Evolutionary conservation across 2,797 vertebrate species (phyloP), one percentile per base, ranked within the genome.

Genomic region (Picus viridis): DNA sequence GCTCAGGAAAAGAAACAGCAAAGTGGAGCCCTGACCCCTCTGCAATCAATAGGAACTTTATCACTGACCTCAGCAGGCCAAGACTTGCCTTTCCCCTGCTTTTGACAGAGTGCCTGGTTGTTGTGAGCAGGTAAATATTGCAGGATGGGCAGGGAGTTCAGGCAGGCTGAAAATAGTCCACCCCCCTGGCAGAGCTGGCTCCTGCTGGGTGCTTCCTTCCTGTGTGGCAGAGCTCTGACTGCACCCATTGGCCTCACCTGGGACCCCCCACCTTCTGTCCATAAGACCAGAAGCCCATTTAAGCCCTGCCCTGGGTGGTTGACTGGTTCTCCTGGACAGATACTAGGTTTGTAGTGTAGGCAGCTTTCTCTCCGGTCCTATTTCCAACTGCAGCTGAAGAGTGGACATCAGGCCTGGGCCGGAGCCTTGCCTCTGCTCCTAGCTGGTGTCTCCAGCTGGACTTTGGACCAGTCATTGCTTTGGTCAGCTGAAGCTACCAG

Each of bases 41-140:
- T 57, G 80, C 88, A 91, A 88, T 70, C 49, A 89, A 76, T 7
- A 43, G 58, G 34, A 84, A 84, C 86, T 92, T 93, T 90, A 86
- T 90, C 91, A 82, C 54, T 94, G 91, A 84, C 57, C 83, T 74
- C 49, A 57, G 30, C 4, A 54, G 53, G 68, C 81, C 73, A 88
- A 72, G 93, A 54, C 19, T 32, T 57, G 36, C 79, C 51, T 75
- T 67, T 8, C 86, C 54, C 32, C 22, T 47, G 49, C 57, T 30
- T 63, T 88, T 79, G 56, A 78, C 78, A 61, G 56, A 78, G 10
- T 41, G 30, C 9, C 49, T 61, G 5, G 24, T 84, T 76, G 7
- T 70, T 88, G 59, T n/a, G 32, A 84, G 58, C 13, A 29, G 19
- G 17, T n/a, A 49, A 64, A 67, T 79, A 72, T 8, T 59, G 30